phyloP scores from a whole-genome alignment of 2,888 invertebrate species.

The Julus scandinavius region DNA sequence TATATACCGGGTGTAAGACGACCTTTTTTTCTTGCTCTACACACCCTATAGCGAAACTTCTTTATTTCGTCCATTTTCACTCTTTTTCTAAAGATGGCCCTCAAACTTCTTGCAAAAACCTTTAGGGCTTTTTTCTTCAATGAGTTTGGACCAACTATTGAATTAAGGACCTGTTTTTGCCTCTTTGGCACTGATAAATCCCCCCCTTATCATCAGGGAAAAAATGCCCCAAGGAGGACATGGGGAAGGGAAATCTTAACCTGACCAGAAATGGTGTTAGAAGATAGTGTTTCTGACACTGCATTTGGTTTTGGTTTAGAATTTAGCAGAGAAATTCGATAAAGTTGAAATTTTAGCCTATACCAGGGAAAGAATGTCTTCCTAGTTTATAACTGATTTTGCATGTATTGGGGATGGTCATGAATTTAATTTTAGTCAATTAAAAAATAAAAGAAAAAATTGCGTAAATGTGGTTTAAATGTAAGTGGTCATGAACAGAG shows the following conservation, averaged over 20 bases:
- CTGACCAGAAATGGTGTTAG: background rate
- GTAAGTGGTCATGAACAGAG: too few species aligned
- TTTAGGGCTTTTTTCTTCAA: background rate
- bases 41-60: background rate
- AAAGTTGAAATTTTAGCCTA: too few species aligned
- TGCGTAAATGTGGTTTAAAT: too few species aligned
- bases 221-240: background rate
- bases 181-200: background rate
- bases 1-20: background rate
- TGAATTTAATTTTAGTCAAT: too few species aligned
- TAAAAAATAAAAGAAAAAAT: too few species aligned
- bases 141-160: background rate
- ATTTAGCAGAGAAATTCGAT: too few species aligned
- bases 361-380: too few species aligned
- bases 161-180: conserved; percentile 11
- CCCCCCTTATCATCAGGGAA: background rate
- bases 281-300: background rate
- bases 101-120: background rate
- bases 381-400: too few species aligned
- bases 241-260: background rate
- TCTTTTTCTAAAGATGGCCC: conserved; percentile 29
- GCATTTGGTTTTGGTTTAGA: background rate
- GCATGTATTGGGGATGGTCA: too few species aligned
- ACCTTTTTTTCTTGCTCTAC: background rate
- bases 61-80: conserved; percentile 4